Conservation (phyloP, 1,140 invertebrate genomes). For the silkworm (Bombyx mori) region ASM3026992v2 NC_085124.1:8046001-8046500, state of each 20-base stretch:
- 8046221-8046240: conserved; percentile 6
- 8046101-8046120: conserved; percentile 25
- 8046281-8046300: conserved; percentile 7
- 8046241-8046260: conserved; percentile 12
- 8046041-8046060: conserved; percentile 60
- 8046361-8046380: too few relatives aligned
- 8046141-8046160: conserved; percentile 12
- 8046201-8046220: conserved; percentile 12
- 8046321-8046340: neutral
- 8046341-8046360: too few relatives aligned
- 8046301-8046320: conserved; percentile 10
- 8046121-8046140: conserved; percentile 29
- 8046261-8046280: conserved; percentile 40
- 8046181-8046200: conserved; percentile 41
- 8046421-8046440: too few relatives aligned
- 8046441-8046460: too few relatives aligned
- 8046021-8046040: conserved; percentile 26
- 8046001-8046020: conserved; percentile 28
- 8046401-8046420: too few relatives aligned
- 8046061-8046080: conserved; percentile 42
- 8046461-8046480: neutral
- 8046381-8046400: too few relatives aligned
- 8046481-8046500: neutral
- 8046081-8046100: conserved; percentile 12
- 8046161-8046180: conserved; percentile 1